Evolutionary conservation across 2,888 invertebrate species (phyloP), one percentile per base, ranked within the genome.

Genomic region (Callinectes sapidus): DNA sequence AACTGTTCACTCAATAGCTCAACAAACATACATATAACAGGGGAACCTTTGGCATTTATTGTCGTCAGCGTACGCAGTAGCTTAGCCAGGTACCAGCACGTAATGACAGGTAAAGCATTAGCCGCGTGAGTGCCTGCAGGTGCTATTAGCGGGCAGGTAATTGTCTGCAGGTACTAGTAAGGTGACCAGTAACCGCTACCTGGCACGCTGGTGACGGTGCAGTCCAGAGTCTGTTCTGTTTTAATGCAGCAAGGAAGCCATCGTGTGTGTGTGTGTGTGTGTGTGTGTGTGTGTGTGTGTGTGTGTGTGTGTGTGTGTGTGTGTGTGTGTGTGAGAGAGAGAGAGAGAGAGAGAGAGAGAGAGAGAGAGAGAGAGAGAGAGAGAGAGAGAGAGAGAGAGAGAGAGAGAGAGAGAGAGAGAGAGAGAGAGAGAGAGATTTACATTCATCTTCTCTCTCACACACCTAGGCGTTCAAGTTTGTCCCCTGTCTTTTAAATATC

Each of bases 111-210:
- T 28, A n/a, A 28, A 8, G 71, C 28, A 71, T n/a, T 61, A 71
- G n/a, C 71, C 71, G 71, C n/a, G 71, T 71, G 71, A 71, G n/a
- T 28, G 71, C 71, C 71, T 71, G n/a, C 71, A 71, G 71, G 71
- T 71, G n/a, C 71, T 71, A 71, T 71, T 71, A 71, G 71, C 13
- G 71, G 71, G n/a, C 28, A 13, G 28, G 71, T 71, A 71, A 71
- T 71, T 28, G 28, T 71, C 71, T 71, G 71, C 71, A 71, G 71
- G 71, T 71, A 71, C 71, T 71, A 71, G 5, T 71, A 48, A 71
- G 71, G 71, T 71, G 71, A 71, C 71, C 71, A 71, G n/a, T n/a
- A 71, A 71, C 71, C 28, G 71, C 71, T 71, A 71, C 71, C 71
- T 71, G 71, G n/a, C 71, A 13, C 71, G 71, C 18, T 61, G 3